These are phyloP conservation scores for Salvelinus fontinalis DNA, from an alignment of 2,113 vertebrate genomes.

Conservation along the genomic window DNA sequence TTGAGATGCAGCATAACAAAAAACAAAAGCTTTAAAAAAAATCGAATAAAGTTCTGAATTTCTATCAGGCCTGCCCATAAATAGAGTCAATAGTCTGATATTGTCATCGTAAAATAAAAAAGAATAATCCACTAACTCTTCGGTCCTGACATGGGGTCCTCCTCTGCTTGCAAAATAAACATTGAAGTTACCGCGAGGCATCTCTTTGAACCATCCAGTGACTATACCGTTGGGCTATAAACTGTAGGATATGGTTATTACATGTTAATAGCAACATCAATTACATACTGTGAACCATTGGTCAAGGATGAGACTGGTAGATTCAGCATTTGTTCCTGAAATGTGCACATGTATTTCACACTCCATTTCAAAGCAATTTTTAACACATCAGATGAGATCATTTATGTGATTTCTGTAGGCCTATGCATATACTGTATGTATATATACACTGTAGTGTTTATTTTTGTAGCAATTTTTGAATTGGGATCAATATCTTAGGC, in stretches of 20 bases:
- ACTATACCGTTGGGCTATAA: neutral
- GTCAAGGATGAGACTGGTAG: neutral
- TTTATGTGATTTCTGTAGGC: neutral
- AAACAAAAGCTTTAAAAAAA: neutral
- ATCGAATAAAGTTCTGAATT: too few species aligned
- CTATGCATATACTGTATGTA: too few species aligned
- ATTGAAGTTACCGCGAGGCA: constrained; percentile 76
- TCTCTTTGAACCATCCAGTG: constrained; percentile 41
- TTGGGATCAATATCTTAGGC: neutral
- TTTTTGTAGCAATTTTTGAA: neutral
- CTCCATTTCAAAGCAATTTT: neutral
- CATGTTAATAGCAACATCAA: constrained; percentile 56
- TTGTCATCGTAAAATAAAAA: neutral
- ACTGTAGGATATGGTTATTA: neutral
- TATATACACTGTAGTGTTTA: too few species aligned
- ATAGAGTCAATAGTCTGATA: too few species aligned
- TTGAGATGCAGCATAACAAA: neutral
- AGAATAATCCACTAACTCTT: constrained; percentile 60
- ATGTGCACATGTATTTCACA: too few species aligned
- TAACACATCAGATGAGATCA: neutral
- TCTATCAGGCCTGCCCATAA: too few species aligned
- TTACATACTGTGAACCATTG: neutral
- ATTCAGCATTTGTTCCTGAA: too few species aligned
- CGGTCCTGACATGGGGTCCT: constrained; percentile 67
- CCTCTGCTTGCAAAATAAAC: constrained; percentile 74